Percentiles rank a stretch among this genome's conserved stretches.
Conservation (phyloP, 2,113 vertebrate species). For the Ceyx margarethae region DNA sequence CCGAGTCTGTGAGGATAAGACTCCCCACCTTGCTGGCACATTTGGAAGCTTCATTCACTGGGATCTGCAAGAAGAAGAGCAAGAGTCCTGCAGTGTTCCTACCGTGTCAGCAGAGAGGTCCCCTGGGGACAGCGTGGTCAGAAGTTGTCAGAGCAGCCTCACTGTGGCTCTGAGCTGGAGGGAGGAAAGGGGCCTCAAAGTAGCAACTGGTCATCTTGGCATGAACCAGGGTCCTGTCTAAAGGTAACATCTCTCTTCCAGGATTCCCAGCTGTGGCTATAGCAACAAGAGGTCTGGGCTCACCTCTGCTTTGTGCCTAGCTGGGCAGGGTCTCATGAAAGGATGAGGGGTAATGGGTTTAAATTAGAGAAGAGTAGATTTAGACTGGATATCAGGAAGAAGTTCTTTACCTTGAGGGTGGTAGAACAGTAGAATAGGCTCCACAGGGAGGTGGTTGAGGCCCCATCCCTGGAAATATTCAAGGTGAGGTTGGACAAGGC, state of each 20-base stretch:
- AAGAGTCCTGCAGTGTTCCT: not conserved
- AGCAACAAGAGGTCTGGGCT: not conserved
- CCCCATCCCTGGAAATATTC: no score
- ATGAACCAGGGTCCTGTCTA: not conserved
- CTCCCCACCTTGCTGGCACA: not conserved
- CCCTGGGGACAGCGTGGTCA: fast-evolving
- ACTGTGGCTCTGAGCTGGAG: not conserved
- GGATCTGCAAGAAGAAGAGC: not conserved
- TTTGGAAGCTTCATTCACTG: not conserved
- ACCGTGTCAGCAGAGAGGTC: not conserved
- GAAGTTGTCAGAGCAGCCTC: not conserved
- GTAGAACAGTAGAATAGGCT: no score
- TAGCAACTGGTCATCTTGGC: not conserved
- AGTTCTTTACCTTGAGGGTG: no score
- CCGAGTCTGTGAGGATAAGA: not conserved
- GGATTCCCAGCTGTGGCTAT: not conserved
- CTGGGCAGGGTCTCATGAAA: not conserved
- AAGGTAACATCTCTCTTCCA: not conserved
- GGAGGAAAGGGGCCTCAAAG: not conserved
- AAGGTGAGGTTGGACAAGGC: no score
- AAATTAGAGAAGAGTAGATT: no score
- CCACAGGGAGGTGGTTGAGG: no score
- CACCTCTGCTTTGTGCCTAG: not conserved
- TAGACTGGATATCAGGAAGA: no score
- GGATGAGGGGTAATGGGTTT: no score